A percentile compares a stretch with the other conserved stretches of the same genome.
Conservation (phyloP, 2,888 invertebrate genomes). For the Tiliacea aurago region DNA sequence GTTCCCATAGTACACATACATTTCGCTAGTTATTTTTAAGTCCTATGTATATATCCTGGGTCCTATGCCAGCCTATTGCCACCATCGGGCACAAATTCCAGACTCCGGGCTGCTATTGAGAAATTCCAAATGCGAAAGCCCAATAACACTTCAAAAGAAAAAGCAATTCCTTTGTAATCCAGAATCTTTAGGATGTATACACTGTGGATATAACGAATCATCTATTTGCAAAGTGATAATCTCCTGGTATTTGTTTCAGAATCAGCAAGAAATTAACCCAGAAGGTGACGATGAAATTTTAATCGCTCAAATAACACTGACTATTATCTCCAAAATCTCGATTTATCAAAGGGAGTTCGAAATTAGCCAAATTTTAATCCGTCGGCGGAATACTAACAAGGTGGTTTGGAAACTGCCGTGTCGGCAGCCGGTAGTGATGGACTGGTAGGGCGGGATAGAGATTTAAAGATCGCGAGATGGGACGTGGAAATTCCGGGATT, state of each 20-base stretch:
- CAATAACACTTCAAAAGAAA: neutral
- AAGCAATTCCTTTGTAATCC: neutral
- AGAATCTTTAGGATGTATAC: neutral
- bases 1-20: no score
- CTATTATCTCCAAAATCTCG: slow-evolving; percentile 39
- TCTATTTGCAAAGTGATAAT: neutral
- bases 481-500: slow-evolving; percentile 5
- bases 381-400: slow-evolving; percentile 61
- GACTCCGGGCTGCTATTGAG: no score
- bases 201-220: neutral
- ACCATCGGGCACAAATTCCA: no score
- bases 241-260: neutral
- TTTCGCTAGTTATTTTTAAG: no score
- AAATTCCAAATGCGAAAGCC: no score
- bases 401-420: slow-evolving; percentile 43
- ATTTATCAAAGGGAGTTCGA: slow-evolving; percentile 52
- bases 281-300: slow-evolving; percentile 18
- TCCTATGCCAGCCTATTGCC: no score
- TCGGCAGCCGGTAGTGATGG: slow-evolving; percentile 49
- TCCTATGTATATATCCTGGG: no score
- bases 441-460: neutral
- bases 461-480: neutral
- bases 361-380: slow-evolving; percentile 65
- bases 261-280: slow-evolving; percentile 12
- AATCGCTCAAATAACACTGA: slow-evolving; percentile 44